Base-by-base conservation (phyloP, 1,140 invertebrate genomes). In the Pogonomyrmex barbatus region DNA sequence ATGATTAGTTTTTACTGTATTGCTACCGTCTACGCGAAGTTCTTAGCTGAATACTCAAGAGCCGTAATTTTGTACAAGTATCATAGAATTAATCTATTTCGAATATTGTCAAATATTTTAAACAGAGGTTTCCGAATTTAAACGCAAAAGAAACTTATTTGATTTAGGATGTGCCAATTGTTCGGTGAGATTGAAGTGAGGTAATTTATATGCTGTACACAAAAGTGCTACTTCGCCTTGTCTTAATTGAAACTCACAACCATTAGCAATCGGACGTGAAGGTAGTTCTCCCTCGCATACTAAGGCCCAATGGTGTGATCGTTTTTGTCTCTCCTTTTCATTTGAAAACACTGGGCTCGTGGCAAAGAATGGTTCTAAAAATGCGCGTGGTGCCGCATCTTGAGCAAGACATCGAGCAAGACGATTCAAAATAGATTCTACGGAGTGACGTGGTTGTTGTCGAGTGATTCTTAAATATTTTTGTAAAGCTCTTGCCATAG, bases 51-150 rank as follows among this genome's bases (percentile, higher is more conserved):
- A 0, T 24, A 24, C 24, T 24, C 24, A 24, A 24, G 24, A 24
- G 24, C 24, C 24, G 0, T 24, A 24, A 24, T 24, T 24, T 47
- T 63, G 47, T 9, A n/a, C n/a, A 12, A 42, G 42, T 12, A 30
- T 75, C 10, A 42, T 39, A 75, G 1, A n/a, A 75, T 45, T 30
- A 58, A 73, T 4, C 2, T 42, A 73, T 56, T 54, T 4, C 33
- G n/a, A 76, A 76, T 12, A n/a, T 62, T 33, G 10, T 76, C 33
- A 4, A 36, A 2, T 9, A 71, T n/a, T 8, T 75, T 97, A 99
- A 93, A 99, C 99, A 60, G 98, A 99, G 9, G 99, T 99, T 95
- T 99, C 99, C 0, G 98, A 99, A 94, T 99, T 99, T 1, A 99
- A 95, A 92, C 98, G 96, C 67, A 99, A 95, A 52, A 99, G 97